Conservation (phyloP, 2,888 invertebrate genomes). For the Tetheella fluctuosa region DNA sequence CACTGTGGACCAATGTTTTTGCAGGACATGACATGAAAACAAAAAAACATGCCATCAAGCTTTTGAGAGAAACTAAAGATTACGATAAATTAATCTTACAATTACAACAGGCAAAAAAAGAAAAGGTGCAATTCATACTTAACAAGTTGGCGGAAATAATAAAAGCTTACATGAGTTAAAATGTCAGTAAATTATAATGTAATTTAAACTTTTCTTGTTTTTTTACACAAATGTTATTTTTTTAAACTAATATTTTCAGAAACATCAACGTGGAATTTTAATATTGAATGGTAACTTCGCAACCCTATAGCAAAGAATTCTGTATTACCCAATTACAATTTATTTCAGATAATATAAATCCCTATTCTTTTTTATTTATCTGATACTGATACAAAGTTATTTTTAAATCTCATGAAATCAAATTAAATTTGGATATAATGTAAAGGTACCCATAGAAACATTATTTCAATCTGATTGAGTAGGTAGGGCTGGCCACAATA, state of each 20-base stretch:
- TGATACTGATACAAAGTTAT: too few species aligned
- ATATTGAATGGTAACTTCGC: background rate
- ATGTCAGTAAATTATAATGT: background rate
- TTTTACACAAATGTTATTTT: background rate
- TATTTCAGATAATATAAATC: too few species aligned
- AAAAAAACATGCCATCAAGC: constrained; percentile 64
- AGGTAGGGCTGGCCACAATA: background rate
- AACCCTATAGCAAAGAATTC: background rate
- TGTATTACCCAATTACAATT: too few species aligned
- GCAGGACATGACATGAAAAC: constrained; percentile 51
- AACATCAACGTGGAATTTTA: background rate
- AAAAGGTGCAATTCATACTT: constrained; percentile 58
- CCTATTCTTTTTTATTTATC: too few species aligned
- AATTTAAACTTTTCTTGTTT: background rate
- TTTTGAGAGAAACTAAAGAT: constrained; percentile 54
- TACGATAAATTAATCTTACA: constrained; percentile 61
- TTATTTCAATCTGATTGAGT: background rate
- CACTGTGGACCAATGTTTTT: constrained; percentile 71
- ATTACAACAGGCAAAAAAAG: constrained; percentile 58
- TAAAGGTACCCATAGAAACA: too few species aligned
- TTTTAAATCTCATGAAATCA: too few species aligned
- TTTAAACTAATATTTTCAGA: background rate
- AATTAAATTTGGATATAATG: too few species aligned
- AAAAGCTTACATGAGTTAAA: constrained; percentile 54
- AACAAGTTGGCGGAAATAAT: constrained; percentile 64